These are phyloP conservation scores for Musca domestica DNA, from an alignment of 1,140 invertebrate species.

Conservation along the genomic window DNA sequence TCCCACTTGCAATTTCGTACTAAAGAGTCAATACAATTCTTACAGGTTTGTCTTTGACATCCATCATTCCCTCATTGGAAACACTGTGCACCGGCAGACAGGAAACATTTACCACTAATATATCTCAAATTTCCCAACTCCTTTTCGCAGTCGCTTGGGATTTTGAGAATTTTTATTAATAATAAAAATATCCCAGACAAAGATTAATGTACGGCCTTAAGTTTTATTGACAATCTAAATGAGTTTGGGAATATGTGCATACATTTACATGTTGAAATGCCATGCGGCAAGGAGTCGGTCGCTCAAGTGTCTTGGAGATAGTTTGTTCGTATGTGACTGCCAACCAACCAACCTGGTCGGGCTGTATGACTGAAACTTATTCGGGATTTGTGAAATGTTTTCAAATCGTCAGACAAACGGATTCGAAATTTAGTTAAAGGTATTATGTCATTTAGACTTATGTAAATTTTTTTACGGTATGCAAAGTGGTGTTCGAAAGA, in stretches of 20 bases:
- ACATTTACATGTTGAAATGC: conserved; percentile 3
- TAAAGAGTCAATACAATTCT: too few relatives aligned
- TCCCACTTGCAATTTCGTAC: too few relatives aligned
- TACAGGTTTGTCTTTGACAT: too few relatives aligned
- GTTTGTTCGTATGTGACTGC: not conserved
- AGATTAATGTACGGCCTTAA: conserved; percentile 18
- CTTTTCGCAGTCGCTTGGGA: too few relatives aligned
- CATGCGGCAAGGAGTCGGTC: too few relatives aligned
- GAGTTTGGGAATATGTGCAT: conserved; percentile 19
- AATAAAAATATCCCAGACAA: conserved; percentile 2
- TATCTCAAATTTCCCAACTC: too few relatives aligned
- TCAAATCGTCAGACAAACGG: not conserved
- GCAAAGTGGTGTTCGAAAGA: too few relatives aligned
- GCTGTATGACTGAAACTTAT: not conserved
- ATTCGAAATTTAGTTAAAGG: not conserved
- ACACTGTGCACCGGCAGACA: too few relatives aligned
- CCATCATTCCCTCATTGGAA: too few relatives aligned
- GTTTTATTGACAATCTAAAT: conserved; percentile 23
- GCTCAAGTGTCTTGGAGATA: too few relatives aligned
- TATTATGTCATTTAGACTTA: conserved; percentile 21
- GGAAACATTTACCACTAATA: too few relatives aligned
- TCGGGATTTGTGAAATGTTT: conserved; percentile 8
- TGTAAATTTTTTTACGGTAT: not conserved
- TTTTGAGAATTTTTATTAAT: not conserved
- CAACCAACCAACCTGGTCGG: too few relatives aligned